phyloP scores from a whole-genome alignment of 64 coral and sea anemone genomes.

The Orbicella faveolata region DNA sequence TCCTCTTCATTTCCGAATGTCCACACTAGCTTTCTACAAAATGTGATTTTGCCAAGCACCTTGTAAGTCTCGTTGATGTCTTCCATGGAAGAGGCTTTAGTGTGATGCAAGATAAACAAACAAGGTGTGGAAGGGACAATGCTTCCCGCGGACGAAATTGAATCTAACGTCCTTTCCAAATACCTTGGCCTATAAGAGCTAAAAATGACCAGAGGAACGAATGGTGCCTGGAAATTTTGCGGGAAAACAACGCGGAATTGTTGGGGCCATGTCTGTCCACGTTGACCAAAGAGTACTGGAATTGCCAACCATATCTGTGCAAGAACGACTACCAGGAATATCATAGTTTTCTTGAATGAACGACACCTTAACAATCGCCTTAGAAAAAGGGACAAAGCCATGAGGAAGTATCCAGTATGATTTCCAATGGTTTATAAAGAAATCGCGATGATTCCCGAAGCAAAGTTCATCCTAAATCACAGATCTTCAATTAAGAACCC shows the following conservation, averaged over 20 bases:
- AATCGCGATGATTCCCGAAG: neutral
- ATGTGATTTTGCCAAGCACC: conserved; percentile 84
- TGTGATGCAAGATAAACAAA: conserved; percentile 89
- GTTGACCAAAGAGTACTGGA: conserved; percentile 78
- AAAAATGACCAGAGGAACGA: conserved; percentile 85
- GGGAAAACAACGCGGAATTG: conserved; percentile 54
- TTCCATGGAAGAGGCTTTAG: conserved; percentile 85
- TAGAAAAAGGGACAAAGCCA: conserved; percentile 57
- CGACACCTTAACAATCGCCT: conserved; percentile 70
- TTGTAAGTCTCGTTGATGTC: conserved; percentile 94
- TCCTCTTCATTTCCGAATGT: conserved; percentile 93
- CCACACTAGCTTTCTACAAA: conserved; percentile 90
- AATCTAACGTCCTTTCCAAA: conserved; percentile 85
- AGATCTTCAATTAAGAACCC: neutral
- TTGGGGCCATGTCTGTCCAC: conserved; percentile 68
- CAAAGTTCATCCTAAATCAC: neutral
- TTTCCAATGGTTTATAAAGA: neutral
- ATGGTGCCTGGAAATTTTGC: conserved; percentile 51
- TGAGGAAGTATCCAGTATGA: neutral
- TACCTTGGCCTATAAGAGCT: conserved; percentile 87
- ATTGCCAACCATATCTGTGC: conserved; percentile 83
- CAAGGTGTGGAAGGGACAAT: conserved; percentile 74
- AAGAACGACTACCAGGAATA: conserved; percentile 78
- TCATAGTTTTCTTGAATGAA: conserved; percentile 74
- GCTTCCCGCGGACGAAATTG: conserved; percentile 71